Base-by-base conservation (phyloP, 30 jellyfish, hydroid and myxozoan genomes). In the Aurelia coerulea region DNA sequence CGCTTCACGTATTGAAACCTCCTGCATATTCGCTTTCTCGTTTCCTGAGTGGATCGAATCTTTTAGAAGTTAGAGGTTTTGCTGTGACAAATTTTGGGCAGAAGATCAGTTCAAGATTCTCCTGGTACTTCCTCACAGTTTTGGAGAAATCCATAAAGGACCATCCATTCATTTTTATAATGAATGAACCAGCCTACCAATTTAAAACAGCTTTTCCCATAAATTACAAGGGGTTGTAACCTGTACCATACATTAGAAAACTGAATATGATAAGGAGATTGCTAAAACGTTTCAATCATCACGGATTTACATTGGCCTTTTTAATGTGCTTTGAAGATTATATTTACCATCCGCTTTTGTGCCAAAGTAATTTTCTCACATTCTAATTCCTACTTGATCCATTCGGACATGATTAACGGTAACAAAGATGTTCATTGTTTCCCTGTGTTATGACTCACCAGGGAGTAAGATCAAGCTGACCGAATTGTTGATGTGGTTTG, bases 331-430 rank as follows among this genome's bases (percentile, higher is more conserved):
- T 46, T 46, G 39, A 37, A 71, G 80, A 63, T 79, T 79, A 64
- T 19, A 66, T 54, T 64, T 10, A 52, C 68, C 80, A 62, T 79
- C 89, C 89, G 81, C 29, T 79, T 41, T 5, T 42, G 59, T 63
- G 80, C 89, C 89, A 70, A 79, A 54, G 46, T 12, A 49, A 62
- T 79, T 77, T 79, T 78, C 73, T 79, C 89, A 79, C 89, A 49
- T 65, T 79, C 89, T 79, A 66, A 18, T 3, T 17, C 41, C 50
- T 65, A 15, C 68, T 17, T 39, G 23, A 6, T 46, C 68, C 58
- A 65, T 42, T 15, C 15, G 14, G 18, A 49, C 58, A 14, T 42
- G 19, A n/a, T 18, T n/a, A 46, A 13, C 51, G 2, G 58, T 10
- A 50, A 73, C 53, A 18, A 49, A 39, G 29, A 4, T 10, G 19